These are phyloP conservation scores for Zonitis immaculata DNA, from an alignment of 2,888 invertebrate species.

Conservation along the genomic window DNA sequence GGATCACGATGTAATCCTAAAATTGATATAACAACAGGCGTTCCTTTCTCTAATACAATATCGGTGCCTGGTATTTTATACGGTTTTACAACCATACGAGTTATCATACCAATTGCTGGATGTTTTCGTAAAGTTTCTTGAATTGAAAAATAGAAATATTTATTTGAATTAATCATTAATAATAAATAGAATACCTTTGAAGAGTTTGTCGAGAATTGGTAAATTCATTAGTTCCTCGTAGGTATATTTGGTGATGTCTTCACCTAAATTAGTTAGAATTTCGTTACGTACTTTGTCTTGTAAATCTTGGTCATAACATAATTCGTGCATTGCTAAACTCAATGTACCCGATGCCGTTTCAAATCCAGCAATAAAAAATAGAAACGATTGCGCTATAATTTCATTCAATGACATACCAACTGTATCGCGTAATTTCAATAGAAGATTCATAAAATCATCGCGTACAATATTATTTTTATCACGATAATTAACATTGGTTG, in stretches of 20 bases:
- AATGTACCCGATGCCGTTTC: slow-evolving; percentile 58
- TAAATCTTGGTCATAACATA: slow-evolving; percentile 47
- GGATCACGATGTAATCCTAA: slow-evolving; percentile 33
- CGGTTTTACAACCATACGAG: slow-evolving; percentile 19
- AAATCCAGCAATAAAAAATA: slow-evolving; percentile 58
- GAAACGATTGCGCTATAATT: slow-evolving; percentile 50
- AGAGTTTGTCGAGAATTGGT: slow-evolving; percentile 46
- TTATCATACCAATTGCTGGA: slow-evolving; percentile 21
- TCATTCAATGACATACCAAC: slow-evolving; percentile 25
- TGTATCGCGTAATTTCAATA: slow-evolving; percentile 46
- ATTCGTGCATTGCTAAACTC: slow-evolving; percentile 53
- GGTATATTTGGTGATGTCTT: slow-evolving; percentile 38
- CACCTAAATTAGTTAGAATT: slow-evolving; percentile 35
- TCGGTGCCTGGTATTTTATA: slow-evolving; percentile 44
- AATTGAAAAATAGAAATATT: too few species aligned
- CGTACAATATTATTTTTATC: slow-evolving; percentile 46
- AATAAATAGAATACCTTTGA: slow-evolving; percentile 23
- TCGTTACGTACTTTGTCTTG: slow-evolving; percentile 47
- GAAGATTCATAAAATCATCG: slow-evolving; percentile 54
- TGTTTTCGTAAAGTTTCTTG: slow-evolving; percentile 30
- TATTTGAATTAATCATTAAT: not conserved
- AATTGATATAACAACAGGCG: slow-evolving; percentile 28
- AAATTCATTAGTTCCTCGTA: slow-evolving; percentile 47
- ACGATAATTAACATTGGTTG: slow-evolving; percentile 46
- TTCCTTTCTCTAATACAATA: slow-evolving; percentile 41